Conservation (phyloP, 2,888 invertebrate genomes). For the Drosophila mulleri region DNA sequence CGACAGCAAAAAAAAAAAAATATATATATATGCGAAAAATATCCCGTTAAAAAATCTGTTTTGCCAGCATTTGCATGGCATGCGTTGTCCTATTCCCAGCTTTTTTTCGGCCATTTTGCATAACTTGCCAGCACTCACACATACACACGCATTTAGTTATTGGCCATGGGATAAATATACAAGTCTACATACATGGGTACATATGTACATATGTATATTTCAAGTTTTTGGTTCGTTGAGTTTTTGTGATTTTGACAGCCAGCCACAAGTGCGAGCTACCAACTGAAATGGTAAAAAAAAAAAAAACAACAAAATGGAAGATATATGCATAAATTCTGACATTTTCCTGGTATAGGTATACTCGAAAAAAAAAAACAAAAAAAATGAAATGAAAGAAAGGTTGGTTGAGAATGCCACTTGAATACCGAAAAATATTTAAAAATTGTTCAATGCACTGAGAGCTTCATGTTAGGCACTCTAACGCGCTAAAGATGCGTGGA, state of each 20-base stretch:
- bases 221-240: constrained; percentile 77
- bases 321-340: constrained; percentile 70
- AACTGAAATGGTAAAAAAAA: constrained; percentile 19
- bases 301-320: constrained; percentile 12
- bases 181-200: constrained; percentile 31
- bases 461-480: constrained; percentile 33
- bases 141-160: constrained; percentile 50
- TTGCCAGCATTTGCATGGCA: constrained; percentile 76
- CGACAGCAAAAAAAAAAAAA: constrained; percentile 22
- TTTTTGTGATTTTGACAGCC: constrained; percentile 74
- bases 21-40: constrained; percentile 35
- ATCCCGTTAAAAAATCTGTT: constrained; percentile 73
- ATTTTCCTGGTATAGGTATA: constrained; percentile 25
- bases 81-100: constrained; percentile 56
- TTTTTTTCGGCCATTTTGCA: constrained; percentile 65
- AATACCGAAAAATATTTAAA: constrained; percentile 34
- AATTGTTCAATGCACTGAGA: constrained; percentile 46
- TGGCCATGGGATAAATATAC: constrained; percentile 30
- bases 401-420: neutral
- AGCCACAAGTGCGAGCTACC: constrained; percentile 57
- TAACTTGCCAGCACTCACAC: constrained; percentile 58
- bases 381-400: neutral
- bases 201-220: constrained; percentile 42
- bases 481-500: constrained; percentile 68
- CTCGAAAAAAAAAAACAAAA: constrained; percentile 25